Evolutionary conservation across 2,113 vertebrate genomes (phyloP).

Genomic region (Eira barbara): DNA sequence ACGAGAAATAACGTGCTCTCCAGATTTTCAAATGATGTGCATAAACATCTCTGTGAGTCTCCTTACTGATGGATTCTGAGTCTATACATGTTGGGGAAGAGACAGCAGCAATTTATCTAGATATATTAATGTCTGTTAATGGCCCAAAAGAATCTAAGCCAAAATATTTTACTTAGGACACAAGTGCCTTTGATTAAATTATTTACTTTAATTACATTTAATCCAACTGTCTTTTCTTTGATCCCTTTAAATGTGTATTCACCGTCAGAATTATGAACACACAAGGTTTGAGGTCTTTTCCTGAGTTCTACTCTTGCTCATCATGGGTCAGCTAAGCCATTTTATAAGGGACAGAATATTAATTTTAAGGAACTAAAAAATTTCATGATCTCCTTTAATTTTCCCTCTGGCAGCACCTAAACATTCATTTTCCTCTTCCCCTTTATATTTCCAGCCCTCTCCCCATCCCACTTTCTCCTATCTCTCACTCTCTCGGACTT

Average conservation of each 20-base stretch:
- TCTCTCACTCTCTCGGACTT: neutral
- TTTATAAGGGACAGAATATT: neutral
- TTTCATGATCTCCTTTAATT: neutral
- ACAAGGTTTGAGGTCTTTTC: neutral
- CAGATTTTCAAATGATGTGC: conserved; percentile 44
- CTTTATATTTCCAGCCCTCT: neutral
- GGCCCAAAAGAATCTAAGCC: neutral
- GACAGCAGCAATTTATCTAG: neutral
- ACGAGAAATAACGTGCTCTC: conserved; percentile 53
- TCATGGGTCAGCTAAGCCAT: neutral
- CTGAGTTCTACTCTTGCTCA: neutral
- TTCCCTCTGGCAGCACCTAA: neutral
- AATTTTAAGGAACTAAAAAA: neutral
- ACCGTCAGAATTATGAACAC: neutral
- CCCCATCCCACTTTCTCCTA: too few species aligned
- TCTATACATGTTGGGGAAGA: neutral
- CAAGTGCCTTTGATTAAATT: neutral
- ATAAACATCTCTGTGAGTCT: neutral
- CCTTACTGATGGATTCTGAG: neutral
- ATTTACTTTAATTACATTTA: neutral
- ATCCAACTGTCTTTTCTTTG: neutral
- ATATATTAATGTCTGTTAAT: neutral
- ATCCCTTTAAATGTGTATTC: neutral
- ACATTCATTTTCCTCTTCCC: neutral
- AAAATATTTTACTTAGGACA: neutral